Percentiles rank a stretch among this genome's conserved stretches.
Conservation (phyloP, 2,113 vertebrate genomes). For the Bubo bubo region DNA sequence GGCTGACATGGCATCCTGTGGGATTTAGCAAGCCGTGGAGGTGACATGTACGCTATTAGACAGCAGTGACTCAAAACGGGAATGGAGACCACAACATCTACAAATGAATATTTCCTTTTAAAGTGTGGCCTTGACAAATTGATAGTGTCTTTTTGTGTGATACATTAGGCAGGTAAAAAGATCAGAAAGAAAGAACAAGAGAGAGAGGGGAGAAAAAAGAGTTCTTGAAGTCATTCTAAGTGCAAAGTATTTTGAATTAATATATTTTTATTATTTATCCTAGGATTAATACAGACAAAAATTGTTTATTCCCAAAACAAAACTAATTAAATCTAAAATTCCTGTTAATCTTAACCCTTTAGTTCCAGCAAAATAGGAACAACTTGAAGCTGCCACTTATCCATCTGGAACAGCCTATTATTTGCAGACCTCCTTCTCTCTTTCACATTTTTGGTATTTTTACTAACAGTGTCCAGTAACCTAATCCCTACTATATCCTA, state of each 20-base stretch:
- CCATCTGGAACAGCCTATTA: background rate
- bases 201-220: background rate
- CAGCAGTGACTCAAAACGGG: background rate
- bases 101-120: background rate
- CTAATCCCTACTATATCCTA: background rate
- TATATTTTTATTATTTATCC: background rate
- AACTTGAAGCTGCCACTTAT: background rate
- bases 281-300: background rate
- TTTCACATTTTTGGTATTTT: background rate
- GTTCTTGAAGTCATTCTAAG: background rate
- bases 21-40: background rate
- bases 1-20: background rate
- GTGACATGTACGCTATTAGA: background rate
- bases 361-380: background rate
- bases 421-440: accelerated
- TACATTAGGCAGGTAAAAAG: background rate
- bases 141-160: background rate
- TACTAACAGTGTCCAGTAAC: background rate
- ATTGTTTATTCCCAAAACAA: background rate
- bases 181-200: background rate
- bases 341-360: background rate
- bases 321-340: background rate
- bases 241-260: background rate
- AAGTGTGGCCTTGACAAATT: background rate
- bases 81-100: background rate